phyloP scores from a whole-genome alignment of 1,140 invertebrate genomes.

The Leptopilina boulardi region DNA sequence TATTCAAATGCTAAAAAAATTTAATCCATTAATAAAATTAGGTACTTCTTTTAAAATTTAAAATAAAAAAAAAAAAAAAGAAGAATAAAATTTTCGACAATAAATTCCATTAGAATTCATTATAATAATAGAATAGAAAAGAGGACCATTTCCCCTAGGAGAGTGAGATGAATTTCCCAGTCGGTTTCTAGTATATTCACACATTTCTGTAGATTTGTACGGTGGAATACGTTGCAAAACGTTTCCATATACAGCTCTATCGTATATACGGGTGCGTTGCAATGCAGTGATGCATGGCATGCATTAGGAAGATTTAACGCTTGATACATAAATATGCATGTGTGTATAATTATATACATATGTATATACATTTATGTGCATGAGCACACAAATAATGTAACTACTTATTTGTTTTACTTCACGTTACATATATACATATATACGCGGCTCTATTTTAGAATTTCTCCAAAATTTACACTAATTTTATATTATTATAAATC shows the following conservation, averaged over 20 bases:
- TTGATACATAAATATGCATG: constrained; percentile 37
- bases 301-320: constrained; percentile 49
- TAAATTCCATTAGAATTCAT: background rate
- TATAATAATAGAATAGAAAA: background rate
- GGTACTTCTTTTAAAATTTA: background rate
- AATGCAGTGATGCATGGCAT: constrained; percentile 49
- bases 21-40: too few relatives aligned
- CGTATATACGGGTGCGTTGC: constrained; percentile 23
- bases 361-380: background rate
- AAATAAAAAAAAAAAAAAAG: background rate
- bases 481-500: too few relatives aligned
- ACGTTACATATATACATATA: background rate
- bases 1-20: too few relatives aligned
- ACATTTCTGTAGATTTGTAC: constrained; percentile 1
- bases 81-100: background rate
- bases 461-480: too few relatives aligned
- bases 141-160: background rate
- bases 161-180: constrained; percentile 15
- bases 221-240: constrained; percentile 16
- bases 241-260: background rate
- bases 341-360: constrained; percentile 8
- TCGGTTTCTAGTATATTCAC: background rate
- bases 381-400: constrained; percentile 1
- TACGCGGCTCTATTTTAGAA: too few relatives aligned
- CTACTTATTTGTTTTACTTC: background rate